Percentiles rank a stretch among this genome's conserved stretches.
Evolutionary conservation across 2,888 invertebrate genomes (phyloP).

Genomic region (Torymus tubicola): DNA sequence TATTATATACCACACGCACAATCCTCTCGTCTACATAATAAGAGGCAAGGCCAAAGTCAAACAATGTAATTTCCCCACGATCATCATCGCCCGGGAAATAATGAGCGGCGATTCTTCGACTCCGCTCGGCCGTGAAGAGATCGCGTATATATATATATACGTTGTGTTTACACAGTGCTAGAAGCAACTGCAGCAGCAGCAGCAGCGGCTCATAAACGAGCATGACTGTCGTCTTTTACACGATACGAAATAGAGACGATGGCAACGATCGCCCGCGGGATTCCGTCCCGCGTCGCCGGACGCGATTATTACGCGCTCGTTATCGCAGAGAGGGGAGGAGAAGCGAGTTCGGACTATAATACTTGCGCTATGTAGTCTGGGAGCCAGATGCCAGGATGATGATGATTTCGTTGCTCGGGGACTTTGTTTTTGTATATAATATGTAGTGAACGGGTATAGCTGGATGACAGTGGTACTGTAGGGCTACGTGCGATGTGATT

Average conservation of each 20-base stretch:
- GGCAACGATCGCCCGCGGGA: constrained; percentile 24
- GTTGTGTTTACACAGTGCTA: too few relatives aligned
- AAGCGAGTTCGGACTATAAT: too few relatives aligned
- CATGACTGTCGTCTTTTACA: constrained; percentile 67
- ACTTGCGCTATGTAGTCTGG: not conserved
- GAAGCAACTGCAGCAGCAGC: too few relatives aligned
- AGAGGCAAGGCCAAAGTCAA: not conserved
- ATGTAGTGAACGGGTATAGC: not conserved
- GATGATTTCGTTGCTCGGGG: not conserved
- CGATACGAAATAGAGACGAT: constrained; percentile 45
- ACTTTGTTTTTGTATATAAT: constrained; percentile 36
- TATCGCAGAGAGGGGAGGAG: constrained; percentile 1
- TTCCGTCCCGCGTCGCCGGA: constrained; percentile 12
- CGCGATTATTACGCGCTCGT: constrained; percentile 42
- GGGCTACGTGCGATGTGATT: not conserved
- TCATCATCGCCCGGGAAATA: constrained; percentile 64
- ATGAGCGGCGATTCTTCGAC: constrained; percentile 64
- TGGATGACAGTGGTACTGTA: constrained; percentile 1
- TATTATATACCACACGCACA: not conserved
- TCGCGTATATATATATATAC: constrained; percentile 52
- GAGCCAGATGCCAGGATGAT: constrained; percentile 23
- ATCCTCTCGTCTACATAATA: too few relatives aligned
- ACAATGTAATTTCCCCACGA: constrained; percentile 69
- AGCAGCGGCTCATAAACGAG: constrained; percentile 65
- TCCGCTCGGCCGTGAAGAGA: constrained; percentile 57